Conservation (phyloP, 2,113 vertebrate species). For the Aramus guarauna region DNA sequence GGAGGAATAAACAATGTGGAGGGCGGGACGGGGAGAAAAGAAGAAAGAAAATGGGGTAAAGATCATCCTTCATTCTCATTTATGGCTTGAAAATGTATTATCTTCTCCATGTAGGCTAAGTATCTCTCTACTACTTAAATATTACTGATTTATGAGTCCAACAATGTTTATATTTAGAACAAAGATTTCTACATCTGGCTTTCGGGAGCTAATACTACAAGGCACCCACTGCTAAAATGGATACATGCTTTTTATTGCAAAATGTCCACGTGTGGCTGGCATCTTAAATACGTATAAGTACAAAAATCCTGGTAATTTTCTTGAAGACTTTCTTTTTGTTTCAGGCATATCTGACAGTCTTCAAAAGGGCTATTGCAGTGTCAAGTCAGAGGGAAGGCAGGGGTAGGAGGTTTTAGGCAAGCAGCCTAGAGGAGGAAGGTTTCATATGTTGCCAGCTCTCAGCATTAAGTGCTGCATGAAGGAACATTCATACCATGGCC, state of each 20-base stretch:
- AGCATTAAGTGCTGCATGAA: background rate
- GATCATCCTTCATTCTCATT: background rate
- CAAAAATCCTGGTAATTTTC: background rate
- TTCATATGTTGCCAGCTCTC: background rate
- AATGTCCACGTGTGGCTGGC: background rate
- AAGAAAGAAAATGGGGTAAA: background rate
- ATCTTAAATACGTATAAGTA: background rate
- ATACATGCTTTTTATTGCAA: background rate
- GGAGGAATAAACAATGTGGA: fast-evolving
- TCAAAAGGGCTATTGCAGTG: background rate
- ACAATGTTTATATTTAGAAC: background rate
- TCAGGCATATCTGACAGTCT: background rate
- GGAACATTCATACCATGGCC: background rate
- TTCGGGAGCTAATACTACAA: background rate
- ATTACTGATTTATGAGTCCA: background rate
- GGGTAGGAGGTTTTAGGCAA: background rate
- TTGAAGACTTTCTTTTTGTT: background rate
- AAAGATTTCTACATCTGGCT: background rate
- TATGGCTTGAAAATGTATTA: background rate
- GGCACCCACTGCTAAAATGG: background rate
- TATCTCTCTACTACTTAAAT: background rate
- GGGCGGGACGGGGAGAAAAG: background rate
- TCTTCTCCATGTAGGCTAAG: background rate
- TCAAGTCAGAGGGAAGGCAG: background rate
- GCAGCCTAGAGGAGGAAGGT: background rate